Evolutionary conservation across 64 coral and sea anemone species (phyloP), one percentile per base, ranked within the genome.

Genomic region (Montipora foliosa): DNA sequence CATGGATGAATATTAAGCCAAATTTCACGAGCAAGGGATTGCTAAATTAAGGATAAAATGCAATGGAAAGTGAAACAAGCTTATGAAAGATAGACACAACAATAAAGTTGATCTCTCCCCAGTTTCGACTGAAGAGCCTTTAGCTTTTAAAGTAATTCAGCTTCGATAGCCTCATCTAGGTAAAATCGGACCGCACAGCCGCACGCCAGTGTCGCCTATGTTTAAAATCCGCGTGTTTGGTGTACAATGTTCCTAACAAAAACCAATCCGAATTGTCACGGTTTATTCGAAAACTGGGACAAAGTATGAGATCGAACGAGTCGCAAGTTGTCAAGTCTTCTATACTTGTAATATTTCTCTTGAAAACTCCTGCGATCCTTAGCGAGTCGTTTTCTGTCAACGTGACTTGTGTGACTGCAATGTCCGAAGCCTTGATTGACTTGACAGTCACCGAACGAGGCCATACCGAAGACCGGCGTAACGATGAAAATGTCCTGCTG

Each of bases 241-340:
- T 95, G 47, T 84, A 95, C 70, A 95, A 53, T 58, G 93, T 95
- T 7, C 93, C 93, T 16, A 95, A 21, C 79, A 95, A 53, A 19
- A 91, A 17, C 93, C 93, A 95, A 13, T 86, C 82, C n/a, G 66
- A 86, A 66, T 47, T 22, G 8, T 80, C 59, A 4, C 47, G 80
- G 8, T 74, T 91, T 51, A 90, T 85, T 51, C 49, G 21, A 49
- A 19, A 48, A 49, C 93, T 86, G 15, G 93, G 93, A 67, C 93
- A 95, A 8, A 95, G 93, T 67, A 95, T 69, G 20, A 95, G 68
- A 48, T 95, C 93, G 85, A 95, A 95, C 16, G 92, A 50, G 19
- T 84, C 72, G 45, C 29, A 75, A 4, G 22, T 51, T 45, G 75
- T 78, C 52, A 89, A 61, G 20, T 89, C 49, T 3, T n/a, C 15